phyloP scores from a whole-genome alignment of 2,113 vertebrate species.

The Pangasianodon hypophthalmus region DNA sequence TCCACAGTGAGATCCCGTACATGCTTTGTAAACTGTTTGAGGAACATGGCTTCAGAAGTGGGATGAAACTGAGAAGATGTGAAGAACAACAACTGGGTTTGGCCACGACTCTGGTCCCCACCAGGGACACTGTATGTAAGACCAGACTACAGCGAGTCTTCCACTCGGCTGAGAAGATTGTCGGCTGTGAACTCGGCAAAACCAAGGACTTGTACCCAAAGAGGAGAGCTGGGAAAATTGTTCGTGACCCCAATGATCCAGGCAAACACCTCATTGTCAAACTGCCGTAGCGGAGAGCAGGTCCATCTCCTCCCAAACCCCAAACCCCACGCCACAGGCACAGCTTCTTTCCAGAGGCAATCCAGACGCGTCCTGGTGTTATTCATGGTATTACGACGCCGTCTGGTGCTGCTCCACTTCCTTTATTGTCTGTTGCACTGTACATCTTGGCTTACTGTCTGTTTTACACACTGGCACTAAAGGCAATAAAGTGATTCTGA shows the following conservation, averaged over 20 bases:
- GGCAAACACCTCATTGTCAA: neutral
- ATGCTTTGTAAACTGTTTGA: neutral
- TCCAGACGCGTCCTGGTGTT: no score
- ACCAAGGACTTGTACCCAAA: neutral
- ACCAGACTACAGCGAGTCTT: no score
- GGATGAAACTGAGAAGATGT: neutral
- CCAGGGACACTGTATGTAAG: neutral
- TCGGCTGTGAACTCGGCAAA: neutral
- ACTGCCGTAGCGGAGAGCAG: neutral
- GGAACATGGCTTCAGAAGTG: neutral
- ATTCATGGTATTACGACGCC: no score
- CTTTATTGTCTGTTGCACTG: no score
- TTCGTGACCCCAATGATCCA: neutral
- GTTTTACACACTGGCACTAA: no score
- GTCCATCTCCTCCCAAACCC: no score
- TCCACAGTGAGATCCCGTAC: neutral
- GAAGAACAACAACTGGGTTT: neutral
- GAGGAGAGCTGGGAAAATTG: neutral
- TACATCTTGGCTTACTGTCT: no score
- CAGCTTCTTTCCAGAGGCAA: no score
- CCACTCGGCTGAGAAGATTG: neutral
- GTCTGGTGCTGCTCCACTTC: no score
- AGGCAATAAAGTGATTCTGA: no score
- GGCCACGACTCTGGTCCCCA: neutral
- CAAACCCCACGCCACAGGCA: no score